Base-by-base conservation (phyloP, 1,140 invertebrate genomes). In the Neodiprion pinetum region DNA sequence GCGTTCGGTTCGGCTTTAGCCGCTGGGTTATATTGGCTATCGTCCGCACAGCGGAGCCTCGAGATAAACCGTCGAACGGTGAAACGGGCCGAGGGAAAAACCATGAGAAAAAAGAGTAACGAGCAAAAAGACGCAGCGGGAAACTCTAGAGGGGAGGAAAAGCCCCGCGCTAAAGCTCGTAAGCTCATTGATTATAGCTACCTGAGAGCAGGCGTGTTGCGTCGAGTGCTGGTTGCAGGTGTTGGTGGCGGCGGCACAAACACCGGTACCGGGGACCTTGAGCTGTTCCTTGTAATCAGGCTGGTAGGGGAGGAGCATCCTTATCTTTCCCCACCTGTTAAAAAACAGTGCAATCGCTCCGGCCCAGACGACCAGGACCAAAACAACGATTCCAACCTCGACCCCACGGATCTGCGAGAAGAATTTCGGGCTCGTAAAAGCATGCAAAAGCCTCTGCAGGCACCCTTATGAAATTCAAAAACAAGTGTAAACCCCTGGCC, bases 281-380 rank as follows among this genome's bases (percentile, higher is more conserved):
- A 95, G 86, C 84, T 95, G 94, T 82, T 95, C 94, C 83, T 96
- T 96, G 85, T 96, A 96, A 79, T 96, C 95, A 8, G 96, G 96
- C 82, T 97, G 96, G 85, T 97, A 97, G 1, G 96, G 96, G 77
- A 97, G 89, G 74, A 97, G 89, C 96, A 97, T 97, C 61, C 96
- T 91, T 67, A 97, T 97, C 89, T 97, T 97, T 14, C 96, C 96
- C 96, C 96, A 97, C 50, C 95, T 91, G 83, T 96, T 96, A 89
- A 97, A 96, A 90, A 97, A 97, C 5, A 97, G 88, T 0, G 94
- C 94, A 81, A 97, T 96, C 10, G 95, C 96, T 0, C 92, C 95
- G 5, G 95, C 93, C 96, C 96, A 97, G 10, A 97, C 93, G 75
- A 96, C 90, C 61, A 97, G 88, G 47, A 97, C 95, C 80, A 97